These are phyloP conservation scores for Nematostella vectensis DNA, from an alignment of 92 coral and sea anemone genomes.

Conservation along the genomic window DNA sequence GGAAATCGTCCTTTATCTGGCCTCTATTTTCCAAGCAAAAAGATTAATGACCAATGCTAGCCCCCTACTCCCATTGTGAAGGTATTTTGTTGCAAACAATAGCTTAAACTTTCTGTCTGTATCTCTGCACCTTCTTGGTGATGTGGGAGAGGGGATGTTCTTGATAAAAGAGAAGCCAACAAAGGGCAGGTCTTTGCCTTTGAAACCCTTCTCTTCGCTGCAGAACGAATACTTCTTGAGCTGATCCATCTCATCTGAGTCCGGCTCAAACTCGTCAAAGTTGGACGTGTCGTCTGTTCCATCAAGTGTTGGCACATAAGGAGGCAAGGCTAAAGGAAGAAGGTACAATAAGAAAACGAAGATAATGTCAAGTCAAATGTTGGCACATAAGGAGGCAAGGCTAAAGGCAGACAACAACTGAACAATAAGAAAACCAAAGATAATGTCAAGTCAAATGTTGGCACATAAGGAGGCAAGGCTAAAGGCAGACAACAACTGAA, in stretches of 20 bases:
- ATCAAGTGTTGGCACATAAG: conserved; percentile 89
- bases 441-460: conserved; percentile 87
- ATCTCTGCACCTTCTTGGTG: conserved; percentile 24
- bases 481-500: too few relatives aligned
- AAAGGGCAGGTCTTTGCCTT: conserved; percentile 84
- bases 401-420: conserved; percentile 38
- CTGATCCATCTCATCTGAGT: conserved; percentile 45
- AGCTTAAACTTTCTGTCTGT: too few relatives aligned
- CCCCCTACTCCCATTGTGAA: too few relatives aligned
- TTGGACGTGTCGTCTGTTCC: conserved; percentile 97
- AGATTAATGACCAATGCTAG: too few relatives aligned
- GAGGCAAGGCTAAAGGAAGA: conserved; percentile 67
- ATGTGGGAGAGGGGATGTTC: conserved; percentile 33
- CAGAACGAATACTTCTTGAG: conserved; percentile 50
- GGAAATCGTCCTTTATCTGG: too few relatives aligned
- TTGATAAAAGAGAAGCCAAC: conserved; percentile 86
- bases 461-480: conserved; percentile 96
- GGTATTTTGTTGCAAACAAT: too few relatives aligned
- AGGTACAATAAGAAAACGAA: too few relatives aligned
- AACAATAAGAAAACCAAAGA: too few relatives aligned
- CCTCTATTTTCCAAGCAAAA: too few relatives aligned
- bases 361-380: conserved; percentile 81
- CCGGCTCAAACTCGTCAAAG: conserved; percentile 95
- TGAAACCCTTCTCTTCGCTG: conserved; percentile 53
- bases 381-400: conserved; percentile 96